Evolutionary conservation across 2,113 vertebrate species (phyloP).

Genomic region (Haemorhous mexicanus): DNA sequence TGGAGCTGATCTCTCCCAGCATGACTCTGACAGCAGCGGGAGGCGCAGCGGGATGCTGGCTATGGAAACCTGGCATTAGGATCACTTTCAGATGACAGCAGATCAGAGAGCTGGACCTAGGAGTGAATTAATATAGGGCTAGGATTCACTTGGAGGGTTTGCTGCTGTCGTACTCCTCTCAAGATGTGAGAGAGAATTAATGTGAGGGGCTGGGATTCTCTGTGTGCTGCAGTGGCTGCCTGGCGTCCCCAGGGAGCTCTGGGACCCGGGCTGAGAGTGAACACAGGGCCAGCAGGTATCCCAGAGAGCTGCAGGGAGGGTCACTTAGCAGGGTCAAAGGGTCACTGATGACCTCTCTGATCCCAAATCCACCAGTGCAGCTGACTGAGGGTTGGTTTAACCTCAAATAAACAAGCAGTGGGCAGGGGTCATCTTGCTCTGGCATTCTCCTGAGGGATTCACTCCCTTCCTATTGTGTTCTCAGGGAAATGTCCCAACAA

Average conservation of each 20-base stretch:
- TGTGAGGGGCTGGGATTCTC: not conserved
- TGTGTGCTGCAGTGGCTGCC: not conserved
- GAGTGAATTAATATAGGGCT: constrained; percentile 48
- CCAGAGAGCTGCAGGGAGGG: not conserved
- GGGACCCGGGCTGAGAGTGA: accelerated
- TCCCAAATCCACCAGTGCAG: not conserved
- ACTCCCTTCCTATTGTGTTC: not conserved
- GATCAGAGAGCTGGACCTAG: constrained; percentile 55
- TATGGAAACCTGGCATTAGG: constrained; percentile 65
- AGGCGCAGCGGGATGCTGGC: constrained; percentile 30
- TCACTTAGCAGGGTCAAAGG: not conserved
- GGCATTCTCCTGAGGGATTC: not conserved
- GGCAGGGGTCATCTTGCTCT: not conserved
- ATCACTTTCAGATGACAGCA: constrained; percentile 50
- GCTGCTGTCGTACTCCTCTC: constrained; percentile 46
- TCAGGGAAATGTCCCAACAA: too few relatives aligned
- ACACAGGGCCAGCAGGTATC: not conserved
- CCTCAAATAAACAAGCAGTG: not conserved
- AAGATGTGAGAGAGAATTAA: constrained; percentile 39
- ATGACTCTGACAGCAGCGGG: constrained; percentile 40
- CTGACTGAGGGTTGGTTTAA: not conserved
- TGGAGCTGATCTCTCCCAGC: constrained; percentile 49
- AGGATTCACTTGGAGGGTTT: constrained; percentile 44
- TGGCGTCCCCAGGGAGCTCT: not conserved
- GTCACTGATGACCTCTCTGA: not conserved